Conservation (phyloP, 1,140 invertebrate genomes). For the Pinna nobilis region DNA sequence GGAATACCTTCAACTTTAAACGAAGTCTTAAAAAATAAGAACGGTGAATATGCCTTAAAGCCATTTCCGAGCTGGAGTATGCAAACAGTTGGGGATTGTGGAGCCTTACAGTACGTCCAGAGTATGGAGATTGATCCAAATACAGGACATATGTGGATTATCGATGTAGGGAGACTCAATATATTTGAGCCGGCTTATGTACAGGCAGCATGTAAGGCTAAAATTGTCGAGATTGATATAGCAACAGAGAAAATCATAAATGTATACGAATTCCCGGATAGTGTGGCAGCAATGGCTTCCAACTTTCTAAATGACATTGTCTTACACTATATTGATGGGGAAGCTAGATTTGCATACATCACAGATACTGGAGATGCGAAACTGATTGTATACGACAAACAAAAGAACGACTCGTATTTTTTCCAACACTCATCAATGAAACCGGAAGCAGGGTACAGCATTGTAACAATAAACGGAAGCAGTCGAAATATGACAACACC, state of each 20-base stretch:
- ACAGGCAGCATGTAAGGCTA: constrained; percentile 47
- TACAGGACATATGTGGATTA: constrained; percentile 57
- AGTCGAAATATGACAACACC: constrained; percentile 12
- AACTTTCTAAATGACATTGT: constrained; percentile 61
- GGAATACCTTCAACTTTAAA: constrained; percentile 51
- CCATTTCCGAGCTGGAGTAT: constrained; percentile 52
- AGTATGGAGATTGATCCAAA: constrained; percentile 62
- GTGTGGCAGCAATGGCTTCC: constrained; percentile 38
- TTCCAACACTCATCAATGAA: constrained; percentile 47
- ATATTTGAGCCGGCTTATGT: neutral
- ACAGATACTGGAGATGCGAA: constrained; percentile 46
- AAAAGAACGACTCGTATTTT: constrained; percentile 30
- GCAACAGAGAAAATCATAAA: constrained; percentile 21
- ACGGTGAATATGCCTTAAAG: constrained; percentile 24
- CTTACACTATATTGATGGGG: constrained; percentile 48
- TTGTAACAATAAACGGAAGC: neutral
- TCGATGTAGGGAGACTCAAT: constrained; percentile 51
- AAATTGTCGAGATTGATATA: constrained; percentile 51
- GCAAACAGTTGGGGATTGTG: constrained; percentile 53
- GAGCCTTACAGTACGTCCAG: constrained; percentile 56
- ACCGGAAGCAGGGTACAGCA: constrained; percentile 3
- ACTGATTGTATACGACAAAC: constrained; percentile 44
- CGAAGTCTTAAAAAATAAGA: constrained; percentile 6
- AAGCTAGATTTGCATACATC: constrained; percentile 53
- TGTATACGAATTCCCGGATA: constrained; percentile 37